phyloP scores from a whole-genome alignment of 2,888 invertebrate species.

The Protophormia terraenovae region DNA sequence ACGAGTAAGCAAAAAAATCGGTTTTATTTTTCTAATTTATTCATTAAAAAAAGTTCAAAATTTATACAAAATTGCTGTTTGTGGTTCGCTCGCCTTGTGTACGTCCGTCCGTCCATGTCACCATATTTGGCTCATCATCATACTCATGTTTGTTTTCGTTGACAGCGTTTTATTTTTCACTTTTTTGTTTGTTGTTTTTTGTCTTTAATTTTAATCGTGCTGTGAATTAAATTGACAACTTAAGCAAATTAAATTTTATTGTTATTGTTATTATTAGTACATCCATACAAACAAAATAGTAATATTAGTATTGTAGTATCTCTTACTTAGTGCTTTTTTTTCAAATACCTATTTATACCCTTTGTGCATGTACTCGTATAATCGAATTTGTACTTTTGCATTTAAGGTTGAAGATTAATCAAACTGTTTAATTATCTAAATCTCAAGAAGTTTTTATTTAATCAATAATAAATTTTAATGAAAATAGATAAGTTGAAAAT shows the following conservation, averaged over 20 bases:
- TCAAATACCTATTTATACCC: neutral
- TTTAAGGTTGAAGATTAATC: too few relatives aligned
- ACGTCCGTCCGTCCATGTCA: conserved; percentile 35
- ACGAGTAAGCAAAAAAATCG: neutral
- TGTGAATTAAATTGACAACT: conserved; percentile 64
- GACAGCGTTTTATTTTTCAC: conserved; percentile 26
- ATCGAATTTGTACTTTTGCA: too few relatives aligned
- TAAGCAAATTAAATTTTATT: conserved; percentile 57
- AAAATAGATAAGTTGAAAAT: too few relatives aligned
- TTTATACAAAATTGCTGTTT: conserved; percentile 12
- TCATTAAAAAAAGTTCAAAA: conserved; percentile 39
- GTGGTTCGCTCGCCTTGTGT: neutral
- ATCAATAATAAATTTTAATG: too few relatives aligned
- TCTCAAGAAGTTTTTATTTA: too few relatives aligned
- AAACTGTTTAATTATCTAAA: too few relatives aligned
- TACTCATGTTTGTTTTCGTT: conserved; percentile 39
- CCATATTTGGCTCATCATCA: conserved; percentile 54
- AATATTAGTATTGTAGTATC: neutral
- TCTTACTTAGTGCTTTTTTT: neutral
- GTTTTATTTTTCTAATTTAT: conserved; percentile 47
- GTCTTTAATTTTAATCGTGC: conserved; percentile 59
- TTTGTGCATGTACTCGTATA: neutral
- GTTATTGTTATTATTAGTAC: conserved; percentile 45
- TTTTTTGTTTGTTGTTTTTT: conserved; percentile 41
- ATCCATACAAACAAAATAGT: neutral